These are phyloP conservation scores for Ellobius talpinus DNA, from an alignment of 2,113 vertebrate genomes.

Conservation along the genomic window DNA sequence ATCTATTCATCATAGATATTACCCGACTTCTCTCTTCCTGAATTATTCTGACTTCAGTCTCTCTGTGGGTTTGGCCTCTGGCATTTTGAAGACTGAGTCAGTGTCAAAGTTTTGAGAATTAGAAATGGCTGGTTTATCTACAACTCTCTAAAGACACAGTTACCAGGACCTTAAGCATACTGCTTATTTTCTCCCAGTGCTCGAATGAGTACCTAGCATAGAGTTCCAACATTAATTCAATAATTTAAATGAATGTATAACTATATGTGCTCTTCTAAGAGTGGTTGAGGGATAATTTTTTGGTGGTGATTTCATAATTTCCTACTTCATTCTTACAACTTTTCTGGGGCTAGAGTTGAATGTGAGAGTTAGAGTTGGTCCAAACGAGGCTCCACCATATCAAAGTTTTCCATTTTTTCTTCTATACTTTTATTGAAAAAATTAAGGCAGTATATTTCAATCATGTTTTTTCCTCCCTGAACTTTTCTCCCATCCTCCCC, in stretches of 20 bases:
- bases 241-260: background rate
- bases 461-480: background rate
- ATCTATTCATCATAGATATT: background rate
- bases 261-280: background rate
- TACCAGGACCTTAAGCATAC: background rate
- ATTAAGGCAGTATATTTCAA: background rate
- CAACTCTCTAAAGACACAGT: background rate
- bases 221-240: background rate
- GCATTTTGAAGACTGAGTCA: background rate
- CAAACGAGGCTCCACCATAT: background rate
- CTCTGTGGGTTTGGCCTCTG: background rate
- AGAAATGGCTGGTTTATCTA: background rate
- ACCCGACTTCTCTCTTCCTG: background rate
- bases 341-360: background rate
- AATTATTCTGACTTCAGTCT: background rate
- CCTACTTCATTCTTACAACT: background rate
- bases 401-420: background rate
- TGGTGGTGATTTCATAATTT: constrained; percentile 1
- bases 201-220: background rate
- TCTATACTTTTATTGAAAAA: background rate
- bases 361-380: background rate
- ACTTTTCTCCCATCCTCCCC: background rate
- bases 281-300: background rate
- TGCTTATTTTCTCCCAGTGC: background rate
- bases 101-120: background rate